A percentile compares a stretch with the other conserved stretches of the same genome.
Evolutionary conservation across 2,797 vertebrate species (phyloP).

Genomic region (Chiroxiphia lanceolata): DNA sequence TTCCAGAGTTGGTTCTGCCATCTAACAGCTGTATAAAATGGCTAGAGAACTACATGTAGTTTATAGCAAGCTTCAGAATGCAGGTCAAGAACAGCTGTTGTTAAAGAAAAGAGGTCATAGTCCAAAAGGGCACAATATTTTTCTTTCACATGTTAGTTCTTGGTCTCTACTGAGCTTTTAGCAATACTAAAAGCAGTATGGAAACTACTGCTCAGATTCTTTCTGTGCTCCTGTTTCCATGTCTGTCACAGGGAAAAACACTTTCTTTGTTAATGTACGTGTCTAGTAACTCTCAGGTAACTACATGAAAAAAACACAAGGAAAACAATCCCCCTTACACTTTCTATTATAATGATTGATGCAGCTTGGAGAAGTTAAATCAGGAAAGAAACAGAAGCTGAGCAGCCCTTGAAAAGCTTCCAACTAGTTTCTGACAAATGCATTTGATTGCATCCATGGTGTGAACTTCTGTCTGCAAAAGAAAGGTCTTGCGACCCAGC

Average conservation of each 20-base stretch:
- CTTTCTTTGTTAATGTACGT: not conserved
- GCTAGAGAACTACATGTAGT: not conserved
- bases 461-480: not conserved
- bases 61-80: not conserved
- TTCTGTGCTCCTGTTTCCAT: not conserved
- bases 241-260: not conserved
- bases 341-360: slow-evolving; percentile 4
- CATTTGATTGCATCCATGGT: not conserved
- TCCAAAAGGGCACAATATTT: not conserved
- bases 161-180: not conserved
- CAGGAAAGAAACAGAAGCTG: not conserved
- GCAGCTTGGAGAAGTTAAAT: not conserved
- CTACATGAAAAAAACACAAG: not conserved
- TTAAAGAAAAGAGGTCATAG: not conserved
- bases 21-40: not conserved
- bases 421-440: slow-evolving; percentile 1
- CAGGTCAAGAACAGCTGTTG: not conserved
- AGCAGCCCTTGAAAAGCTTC: not conserved
- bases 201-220: not conserved
- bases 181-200: not conserved
- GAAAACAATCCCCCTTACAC: not conserved
- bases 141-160: not conserved
- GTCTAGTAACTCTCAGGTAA: not conserved
- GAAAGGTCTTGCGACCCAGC: not conserved
- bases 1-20: not conserved